Percentiles rank a stretch among this genome's conserved stretches.
These are phyloP conservation scores for Pseudochromis fuscus DNA, from an alignment of 2,797 vertebrate genomes.

Conservation along the genomic window DNA sequence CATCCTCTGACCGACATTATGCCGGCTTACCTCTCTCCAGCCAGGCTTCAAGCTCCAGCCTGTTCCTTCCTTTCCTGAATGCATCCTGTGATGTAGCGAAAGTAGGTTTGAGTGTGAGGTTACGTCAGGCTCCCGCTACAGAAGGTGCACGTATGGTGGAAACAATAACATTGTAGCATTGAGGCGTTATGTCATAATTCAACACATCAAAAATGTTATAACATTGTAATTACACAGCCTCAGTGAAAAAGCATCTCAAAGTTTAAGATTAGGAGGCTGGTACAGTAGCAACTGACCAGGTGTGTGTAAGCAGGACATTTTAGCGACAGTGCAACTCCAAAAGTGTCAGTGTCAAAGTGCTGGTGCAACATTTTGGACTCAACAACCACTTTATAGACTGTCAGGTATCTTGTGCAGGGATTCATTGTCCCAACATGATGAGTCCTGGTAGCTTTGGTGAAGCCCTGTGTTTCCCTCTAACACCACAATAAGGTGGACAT, in stretches of 20 bases:
- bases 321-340: too few relatives aligned
- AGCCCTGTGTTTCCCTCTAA: too few relatives aligned
- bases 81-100: slow-evolving; percentile 68
- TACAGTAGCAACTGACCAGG: too few relatives aligned
- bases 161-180: slow-evolving; percentile 31
- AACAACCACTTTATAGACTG: too few relatives aligned
- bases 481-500: too few relatives aligned
- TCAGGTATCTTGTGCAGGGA: too few relatives aligned
- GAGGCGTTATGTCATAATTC: slow-evolving; percentile 30
- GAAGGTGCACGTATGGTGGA: slow-evolving; percentile 34
- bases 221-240: too few relatives aligned
- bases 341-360: too few relatives aligned
- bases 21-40: slow-evolving; percentile 42
- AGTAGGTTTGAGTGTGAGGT: slow-evolving; percentile 65
- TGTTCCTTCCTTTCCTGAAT: slow-evolving; percentile 70
- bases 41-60: slow-evolving; percentile 43
- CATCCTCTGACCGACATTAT: slow-evolving; percentile 58
- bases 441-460: too few relatives aligned
- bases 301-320: neutral
- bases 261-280: too few relatives aligned
- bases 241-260: neutral
- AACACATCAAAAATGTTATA: slow-evolving; percentile 10
- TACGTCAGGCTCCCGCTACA: slow-evolving; percentile 32
- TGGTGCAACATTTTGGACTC: too few relatives aligned
- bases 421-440: too few relatives aligned